Conservation (phyloP, 1,140 invertebrate genomes). For the Dermatophagoides farinae region DNA sequence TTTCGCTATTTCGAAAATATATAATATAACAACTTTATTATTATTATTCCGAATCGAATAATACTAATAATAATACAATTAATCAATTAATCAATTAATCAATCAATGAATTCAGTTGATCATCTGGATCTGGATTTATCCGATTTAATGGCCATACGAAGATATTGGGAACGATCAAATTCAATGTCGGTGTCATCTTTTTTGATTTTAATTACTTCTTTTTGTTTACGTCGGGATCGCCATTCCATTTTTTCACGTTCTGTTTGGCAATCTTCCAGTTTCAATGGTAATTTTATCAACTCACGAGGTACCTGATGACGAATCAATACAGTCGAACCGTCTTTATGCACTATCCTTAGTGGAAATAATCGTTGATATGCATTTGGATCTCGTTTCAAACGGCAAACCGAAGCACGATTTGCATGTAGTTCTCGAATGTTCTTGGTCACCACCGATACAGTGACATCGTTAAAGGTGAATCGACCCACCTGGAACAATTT, state of each 20-base stretch:
- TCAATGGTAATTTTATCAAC: slow-evolving; percentile 47
- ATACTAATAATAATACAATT: too few relatives aligned
- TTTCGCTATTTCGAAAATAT: too few relatives aligned
- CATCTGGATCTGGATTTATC: too few relatives aligned
- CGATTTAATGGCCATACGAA: not conserved
- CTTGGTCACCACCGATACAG: not conserved
- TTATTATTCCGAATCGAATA: too few relatives aligned
- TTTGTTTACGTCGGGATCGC: not conserved
- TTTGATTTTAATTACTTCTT: slow-evolving; percentile 4
- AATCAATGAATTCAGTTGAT: too few relatives aligned
- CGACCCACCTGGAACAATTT: too few relatives aligned
- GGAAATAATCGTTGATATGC: slow-evolving; percentile 49
- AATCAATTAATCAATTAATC: too few relatives aligned
- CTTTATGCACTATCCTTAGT: slow-evolving; percentile 46
- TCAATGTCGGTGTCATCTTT: slow-evolving; percentile 5
- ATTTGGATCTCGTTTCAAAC: slow-evolving; percentile 35
- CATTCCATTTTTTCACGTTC: slow-evolving; percentile 1
- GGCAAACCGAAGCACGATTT: slow-evolving; percentile 43
- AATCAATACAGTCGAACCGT: slow-evolving; percentile 62
- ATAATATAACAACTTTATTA: too few relatives aligned
- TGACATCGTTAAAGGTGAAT: not conserved
- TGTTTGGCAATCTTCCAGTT: slow-evolving; percentile 3
- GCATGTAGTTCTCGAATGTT: slow-evolving; percentile 28
- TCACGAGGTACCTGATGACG: slow-evolving; percentile 56
- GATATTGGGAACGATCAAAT: slow-evolving; percentile 4